Conservation (phyloP, 1,140 invertebrate genomes). For the Drosophila jambulina region DNA sequence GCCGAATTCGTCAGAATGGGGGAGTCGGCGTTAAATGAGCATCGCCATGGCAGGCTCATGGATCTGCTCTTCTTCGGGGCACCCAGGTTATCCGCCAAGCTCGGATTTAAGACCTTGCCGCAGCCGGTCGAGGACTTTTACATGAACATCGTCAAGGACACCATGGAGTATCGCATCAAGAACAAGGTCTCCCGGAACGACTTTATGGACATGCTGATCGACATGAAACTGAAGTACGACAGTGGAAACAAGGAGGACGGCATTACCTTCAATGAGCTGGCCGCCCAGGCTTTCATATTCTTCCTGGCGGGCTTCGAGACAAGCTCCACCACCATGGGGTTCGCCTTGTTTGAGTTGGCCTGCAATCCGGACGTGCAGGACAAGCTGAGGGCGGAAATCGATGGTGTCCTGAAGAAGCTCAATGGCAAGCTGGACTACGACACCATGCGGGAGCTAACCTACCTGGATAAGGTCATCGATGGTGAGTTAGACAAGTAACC, state of each 20-base stretch:
- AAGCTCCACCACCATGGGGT: constrained; percentile 86
- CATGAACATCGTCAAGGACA: constrained; percentile 68
- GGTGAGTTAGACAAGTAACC: constrained; percentile 25
- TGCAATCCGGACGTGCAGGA: constrained; percentile 86
- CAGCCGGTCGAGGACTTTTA: constrained; percentile 85
- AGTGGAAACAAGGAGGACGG: constrained; percentile 41
- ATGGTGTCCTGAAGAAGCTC: constrained; percentile 84
- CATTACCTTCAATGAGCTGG: constrained; percentile 52
- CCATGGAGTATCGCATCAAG: constrained; percentile 54
- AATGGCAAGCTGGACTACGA: constrained; percentile 68
- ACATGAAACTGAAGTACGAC: constrained; percentile 78
- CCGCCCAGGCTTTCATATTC: constrained; percentile 86
- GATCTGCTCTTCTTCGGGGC: constrained; percentile 32
- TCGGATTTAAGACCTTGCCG: constrained; percentile 58
- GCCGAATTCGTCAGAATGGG: constrained; percentile 85
- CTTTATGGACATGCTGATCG: constrained; percentile 86
- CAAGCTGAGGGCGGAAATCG: constrained; percentile 83
- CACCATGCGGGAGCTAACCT: constrained; percentile 68
- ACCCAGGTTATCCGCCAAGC: constrained; percentile 28
- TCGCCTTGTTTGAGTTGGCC: constrained; percentile 86
- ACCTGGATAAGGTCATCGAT: constrained; percentile 69
- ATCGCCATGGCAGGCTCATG: constrained; percentile 24
- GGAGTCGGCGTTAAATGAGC: constrained; percentile 8
- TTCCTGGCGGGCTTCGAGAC: constrained; percentile 88
- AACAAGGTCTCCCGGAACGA: constrained; percentile 59